phyloP scores from a whole-genome alignment of 2,888 invertebrate species.

The Laothoe populi region DNA sequence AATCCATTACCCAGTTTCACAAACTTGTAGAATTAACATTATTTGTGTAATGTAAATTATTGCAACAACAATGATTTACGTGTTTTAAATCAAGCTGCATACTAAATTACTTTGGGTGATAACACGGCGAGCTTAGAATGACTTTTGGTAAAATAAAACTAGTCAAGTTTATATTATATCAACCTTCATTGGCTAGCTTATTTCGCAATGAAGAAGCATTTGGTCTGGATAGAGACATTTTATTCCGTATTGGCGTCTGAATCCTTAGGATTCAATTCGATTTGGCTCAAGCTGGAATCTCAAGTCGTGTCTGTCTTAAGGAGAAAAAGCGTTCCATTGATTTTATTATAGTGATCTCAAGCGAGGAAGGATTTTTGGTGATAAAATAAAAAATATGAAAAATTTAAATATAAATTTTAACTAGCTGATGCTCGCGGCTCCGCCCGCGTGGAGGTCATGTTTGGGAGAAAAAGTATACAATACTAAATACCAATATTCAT shows the following conservation, averaged over 20 bases:
- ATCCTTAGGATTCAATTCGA: constrained; percentile 14
- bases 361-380: not conserved
- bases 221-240: constrained; percentile 9
- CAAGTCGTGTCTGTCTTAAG: constrained; percentile 5
- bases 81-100: not conserved
- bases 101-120: not conserved
- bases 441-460: no score
- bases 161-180: not conserved
- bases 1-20: not conserved
- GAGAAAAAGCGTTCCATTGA: constrained; percentile 1
- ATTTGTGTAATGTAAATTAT: not conserved
- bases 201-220: not conserved
- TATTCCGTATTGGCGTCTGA: constrained; percentile 18
- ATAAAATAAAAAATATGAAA: not conserved
- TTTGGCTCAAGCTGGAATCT: constrained; percentile 15
- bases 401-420: no score
- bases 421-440: no score
- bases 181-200: not conserved
- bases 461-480: no score
- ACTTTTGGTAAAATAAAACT: not conserved
- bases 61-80: not conserved
- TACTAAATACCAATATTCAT: no score
- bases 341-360: constrained; percentile 7
- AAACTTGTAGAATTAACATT: not conserved
- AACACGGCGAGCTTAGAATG: not conserved